A percentile compares a stretch with the other conserved stretches of the same genome.
Conservation (phyloP, 2,888 invertebrate species). For the Ectemnius lituratus region DNA sequence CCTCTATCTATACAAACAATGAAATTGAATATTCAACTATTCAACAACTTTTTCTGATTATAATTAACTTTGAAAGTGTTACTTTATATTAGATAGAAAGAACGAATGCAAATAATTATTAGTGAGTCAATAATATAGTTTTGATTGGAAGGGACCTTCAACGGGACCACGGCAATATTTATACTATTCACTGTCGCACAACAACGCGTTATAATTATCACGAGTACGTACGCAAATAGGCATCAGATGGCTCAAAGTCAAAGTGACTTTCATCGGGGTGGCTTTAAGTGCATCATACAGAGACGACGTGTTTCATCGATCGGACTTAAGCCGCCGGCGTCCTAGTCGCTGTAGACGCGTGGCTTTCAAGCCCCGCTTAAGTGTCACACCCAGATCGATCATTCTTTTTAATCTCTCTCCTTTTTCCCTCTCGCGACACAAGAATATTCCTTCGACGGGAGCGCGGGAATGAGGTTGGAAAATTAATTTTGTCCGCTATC, state of each 20-base stretch:
- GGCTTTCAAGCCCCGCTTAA: constrained; percentile 8
- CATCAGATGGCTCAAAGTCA: constrained; percentile 2
- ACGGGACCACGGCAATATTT: too few relatives aligned
- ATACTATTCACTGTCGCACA: neutral
- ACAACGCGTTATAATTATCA: constrained; percentile 3
- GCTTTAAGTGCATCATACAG: neutral
- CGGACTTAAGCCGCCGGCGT: neutral
- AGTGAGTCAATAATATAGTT: constrained; percentile 18
- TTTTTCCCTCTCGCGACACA: neutral
- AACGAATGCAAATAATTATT: too few relatives aligned
- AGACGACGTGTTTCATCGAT: neutral
- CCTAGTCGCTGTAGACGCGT: neutral
- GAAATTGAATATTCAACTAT: too few relatives aligned
- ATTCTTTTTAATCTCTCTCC: neutral
- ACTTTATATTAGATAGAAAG: too few relatives aligned
- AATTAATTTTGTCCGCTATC: constrained; percentile 19
- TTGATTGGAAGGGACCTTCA: constrained; percentile 13
- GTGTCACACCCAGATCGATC: constrained; percentile 31
- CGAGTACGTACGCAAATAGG: neutral
- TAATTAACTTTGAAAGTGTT: too few relatives aligned
- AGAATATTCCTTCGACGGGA: neutral
- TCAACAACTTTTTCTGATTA: too few relatives aligned
- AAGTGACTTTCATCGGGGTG: neutral
- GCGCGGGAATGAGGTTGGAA: constrained; percentile 38
- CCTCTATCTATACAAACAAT: too few relatives aligned